A percentile compares a stretch with the other conserved stretches of the same genome.
phyloP scores from a whole-genome alignment of 2,797 vertebrate species.

The Sciurus carolinensis region DNA sequence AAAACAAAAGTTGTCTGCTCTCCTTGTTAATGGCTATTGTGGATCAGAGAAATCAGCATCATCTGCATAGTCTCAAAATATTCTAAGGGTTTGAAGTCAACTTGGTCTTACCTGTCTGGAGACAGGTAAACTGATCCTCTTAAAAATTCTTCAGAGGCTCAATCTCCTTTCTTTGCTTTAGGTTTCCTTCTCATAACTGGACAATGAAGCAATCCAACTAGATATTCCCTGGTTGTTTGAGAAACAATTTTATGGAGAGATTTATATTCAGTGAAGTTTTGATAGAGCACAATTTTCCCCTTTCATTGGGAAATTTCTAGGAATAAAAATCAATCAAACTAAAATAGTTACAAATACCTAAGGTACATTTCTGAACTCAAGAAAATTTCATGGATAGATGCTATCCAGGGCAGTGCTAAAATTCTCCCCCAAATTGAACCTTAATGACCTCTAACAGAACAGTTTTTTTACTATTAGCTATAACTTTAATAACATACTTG shows the following conservation, averaged over 20 bases:
- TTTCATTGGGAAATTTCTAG: slow-evolving; percentile 46
- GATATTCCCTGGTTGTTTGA: slow-evolving; percentile 43
- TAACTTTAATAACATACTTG: not conserved
- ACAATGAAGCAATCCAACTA: slow-evolving; percentile 67
- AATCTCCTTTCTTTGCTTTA: slow-evolving; percentile 71
- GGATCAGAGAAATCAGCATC: slow-evolving; percentile 17
- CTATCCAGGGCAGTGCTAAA: slow-evolving; percentile 45
- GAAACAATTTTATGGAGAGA: slow-evolving; percentile 63
- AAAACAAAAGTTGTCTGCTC: not conserved
- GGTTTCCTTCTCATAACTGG: slow-evolving; percentile 65
- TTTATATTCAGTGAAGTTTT: slow-evolving; percentile 55
- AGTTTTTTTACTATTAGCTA: slow-evolving; percentile 16
- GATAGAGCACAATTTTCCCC: slow-evolving; percentile 33
- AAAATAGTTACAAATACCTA: slow-evolving; percentile 51
- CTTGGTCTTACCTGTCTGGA: slow-evolving; percentile 66
- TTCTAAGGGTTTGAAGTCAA: slow-evolving; percentile 45
- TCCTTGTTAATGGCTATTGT: not conserved
- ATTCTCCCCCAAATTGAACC: not conserved
- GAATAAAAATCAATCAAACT: slow-evolving; percentile 64
- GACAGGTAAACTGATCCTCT: slow-evolving; percentile 64
- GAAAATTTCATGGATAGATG: slow-evolving; percentile 26
- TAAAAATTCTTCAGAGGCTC: slow-evolving; percentile 65
- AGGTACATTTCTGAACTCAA: slow-evolving; percentile 32
- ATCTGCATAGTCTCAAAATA: slow-evolving; percentile 42
- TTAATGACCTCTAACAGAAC: slow-evolving; percentile 43